Evolutionary conservation across 2,113 vertebrate genomes (phyloP).

Genomic region (Podarcis cretensis): DNA sequence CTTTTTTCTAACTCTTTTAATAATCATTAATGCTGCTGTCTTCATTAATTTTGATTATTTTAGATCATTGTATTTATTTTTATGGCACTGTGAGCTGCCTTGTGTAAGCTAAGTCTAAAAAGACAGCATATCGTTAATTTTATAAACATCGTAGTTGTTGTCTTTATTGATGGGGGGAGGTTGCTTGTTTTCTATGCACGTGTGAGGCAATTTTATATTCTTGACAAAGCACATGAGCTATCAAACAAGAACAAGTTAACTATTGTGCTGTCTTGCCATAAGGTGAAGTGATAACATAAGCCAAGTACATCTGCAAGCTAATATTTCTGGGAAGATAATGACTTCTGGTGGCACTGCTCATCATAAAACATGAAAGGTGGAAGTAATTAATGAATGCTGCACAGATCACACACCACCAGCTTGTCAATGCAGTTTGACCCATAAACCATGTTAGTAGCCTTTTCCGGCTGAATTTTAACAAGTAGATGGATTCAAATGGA

Average conservation of each 20-base stretch:
- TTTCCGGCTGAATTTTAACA: not conserved
- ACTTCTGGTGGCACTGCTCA: not conserved
- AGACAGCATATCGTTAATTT: no score
- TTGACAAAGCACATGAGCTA: not conserved
- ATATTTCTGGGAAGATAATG: not conserved
- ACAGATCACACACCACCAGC: not conserved
- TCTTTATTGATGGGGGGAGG: no score
- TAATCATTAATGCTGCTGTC: no score
- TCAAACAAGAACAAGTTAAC: not conserved
- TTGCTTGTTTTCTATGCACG: not conserved
- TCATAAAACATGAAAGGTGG: constrained; percentile 20
- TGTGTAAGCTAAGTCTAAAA: no score
- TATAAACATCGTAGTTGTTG: no score
- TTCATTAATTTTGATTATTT: no score
- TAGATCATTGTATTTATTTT: no score
- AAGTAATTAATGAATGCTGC: not conserved
- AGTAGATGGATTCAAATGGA: not conserved
- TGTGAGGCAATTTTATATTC: not conserved
- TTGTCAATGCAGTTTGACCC: not conserved
- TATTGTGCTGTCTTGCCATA: not conserved
- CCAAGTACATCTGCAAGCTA: constrained; percentile 3
- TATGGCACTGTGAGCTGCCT: no score
- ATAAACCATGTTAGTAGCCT: constrained; percentile 2
- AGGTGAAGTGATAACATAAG: not conserved
- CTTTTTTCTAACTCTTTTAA: no score